A percentile compares a stretch with the other conserved stretches of the same genome.
Conservation (phyloP, 2,113 vertebrate species). For the Oxyura jamaicensis region DNA sequence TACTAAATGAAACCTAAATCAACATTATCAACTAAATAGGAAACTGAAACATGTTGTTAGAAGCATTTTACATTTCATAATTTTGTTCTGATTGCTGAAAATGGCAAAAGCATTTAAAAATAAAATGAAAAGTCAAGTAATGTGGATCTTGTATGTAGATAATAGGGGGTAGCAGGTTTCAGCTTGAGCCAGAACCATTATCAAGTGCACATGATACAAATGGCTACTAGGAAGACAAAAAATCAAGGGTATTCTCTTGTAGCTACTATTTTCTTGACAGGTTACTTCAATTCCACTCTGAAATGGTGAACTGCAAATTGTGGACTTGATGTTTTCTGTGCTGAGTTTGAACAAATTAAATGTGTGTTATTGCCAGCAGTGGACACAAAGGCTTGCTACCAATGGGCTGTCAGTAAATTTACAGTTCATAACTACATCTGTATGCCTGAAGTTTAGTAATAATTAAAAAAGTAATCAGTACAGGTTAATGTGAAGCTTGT, state of each 20-base stretch:
- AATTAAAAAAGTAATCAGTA: accelerated
- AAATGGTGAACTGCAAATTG: neutral
- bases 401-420: neutral
- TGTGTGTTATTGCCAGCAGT: neutral
- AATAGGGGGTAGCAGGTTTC: neutral
- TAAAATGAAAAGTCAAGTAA: neutral
- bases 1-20: neutral
- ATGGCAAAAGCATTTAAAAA: neutral
- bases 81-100: neutral
- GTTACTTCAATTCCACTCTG: neutral
- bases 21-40: neutral
- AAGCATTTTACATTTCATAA: neutral
- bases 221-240: neutral
- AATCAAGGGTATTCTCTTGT: neutral
- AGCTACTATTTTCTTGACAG: neutral
- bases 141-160: neutral
- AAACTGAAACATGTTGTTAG: neutral
- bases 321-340: neutral
- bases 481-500: accelerated
- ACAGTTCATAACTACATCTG: neutral
- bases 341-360: accelerated
- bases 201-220: neutral
- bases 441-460: neutral
- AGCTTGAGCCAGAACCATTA: neutral
- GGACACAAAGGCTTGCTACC: neutral